Evolutionary conservation across 2,797 vertebrate species (phyloP), one percentile per base, ranked within the genome.

Genomic region (Coendou prehensilis): DNA sequence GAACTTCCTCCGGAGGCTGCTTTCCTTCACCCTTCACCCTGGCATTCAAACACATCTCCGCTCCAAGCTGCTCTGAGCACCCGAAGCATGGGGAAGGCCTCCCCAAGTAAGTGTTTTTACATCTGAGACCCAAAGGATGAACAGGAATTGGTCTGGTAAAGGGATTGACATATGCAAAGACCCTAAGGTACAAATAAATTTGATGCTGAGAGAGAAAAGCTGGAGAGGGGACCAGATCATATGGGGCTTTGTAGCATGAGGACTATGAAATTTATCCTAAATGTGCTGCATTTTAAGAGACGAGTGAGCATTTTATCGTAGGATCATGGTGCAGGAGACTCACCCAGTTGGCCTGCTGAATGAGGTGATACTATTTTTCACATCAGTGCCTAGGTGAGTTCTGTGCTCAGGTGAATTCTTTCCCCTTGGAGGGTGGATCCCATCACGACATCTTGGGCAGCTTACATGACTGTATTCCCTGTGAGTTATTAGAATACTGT

Each of bases 11-110:
- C 4, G 18, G 52, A 5, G 30, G 28, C 61, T 33, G 9, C 45
- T 76, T n/a, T 28, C 28, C 2, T 56, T 82, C 23, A 14, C 57
- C 30, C 52, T 26, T 18, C 59, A 5, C 26, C 33, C 52, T n/a
- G 2, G 28, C 41, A 20, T 54, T 64, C 15, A 80, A 64, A 41
- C 6, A 2, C 0, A 1, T 89, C 11, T 18, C 5, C 2, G 4
- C 15, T 10, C n/a, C 26, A 64, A 33, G 23, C 22, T 84, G 41
- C 41, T 87, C 41, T 17, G n/a, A 63, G 13, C 28, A 33, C 71
- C 6, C 54, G 3, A 4, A 26, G 45, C 30, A 6, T 9, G 22
- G 56, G 37, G 22, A 23, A 57, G 10, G 1, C 0, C 18, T 81
- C 37, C 69, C 45, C n/a, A 61, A 80, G 75, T 14, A 30, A 81